phyloP scores from a whole-genome alignment of 2,797 vertebrate genomes.

The Remorina albescens region DNA sequence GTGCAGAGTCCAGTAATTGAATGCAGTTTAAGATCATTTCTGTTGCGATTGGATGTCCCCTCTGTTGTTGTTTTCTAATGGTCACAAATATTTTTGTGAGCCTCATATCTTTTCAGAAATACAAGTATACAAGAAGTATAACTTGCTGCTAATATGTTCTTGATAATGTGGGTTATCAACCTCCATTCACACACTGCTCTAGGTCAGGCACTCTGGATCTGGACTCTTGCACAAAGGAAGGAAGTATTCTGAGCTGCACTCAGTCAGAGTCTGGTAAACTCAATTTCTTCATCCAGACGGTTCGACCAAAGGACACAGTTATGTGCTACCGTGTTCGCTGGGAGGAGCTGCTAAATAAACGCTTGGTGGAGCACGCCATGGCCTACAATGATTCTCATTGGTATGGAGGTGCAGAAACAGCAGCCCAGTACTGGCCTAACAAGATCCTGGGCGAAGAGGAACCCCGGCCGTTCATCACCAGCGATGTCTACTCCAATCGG shows the following conservation, averaged over 20 bases:
- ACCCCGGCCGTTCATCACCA: constrained; percentile 92
- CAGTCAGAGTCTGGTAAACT: constrained; percentile 86
- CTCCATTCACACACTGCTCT: background rate
- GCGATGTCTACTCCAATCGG: constrained; percentile 90
- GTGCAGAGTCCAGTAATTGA: background rate
- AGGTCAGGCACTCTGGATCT: constrained; percentile 90
- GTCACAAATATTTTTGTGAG: background rate
- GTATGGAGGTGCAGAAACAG: constrained; percentile 94
- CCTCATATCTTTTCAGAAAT: background rate
- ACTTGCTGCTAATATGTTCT: no score
- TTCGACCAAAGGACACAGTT: constrained; percentile 91
- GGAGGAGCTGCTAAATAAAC: constrained; percentile 88
- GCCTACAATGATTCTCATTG: constrained; percentile 91
- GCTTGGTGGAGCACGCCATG: constrained; percentile 91
- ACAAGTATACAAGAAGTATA: no score
- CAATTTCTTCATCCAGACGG: constrained; percentile 94
- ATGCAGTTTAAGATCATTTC: background rate
- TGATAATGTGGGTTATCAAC: no score
- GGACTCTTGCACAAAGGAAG: constrained; percentile 92
- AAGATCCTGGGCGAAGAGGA: constrained; percentile 88
- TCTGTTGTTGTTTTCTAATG: background rate
- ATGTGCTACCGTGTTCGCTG: constrained; percentile 97
- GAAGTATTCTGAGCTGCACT: constrained; percentile 87
- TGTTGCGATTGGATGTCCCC: background rate
- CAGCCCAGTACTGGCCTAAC: constrained; percentile 94